Evolutionary conservation across 2,113 vertebrate genomes (phyloP).

Genomic region (Otocyon megalotis): DNA sequence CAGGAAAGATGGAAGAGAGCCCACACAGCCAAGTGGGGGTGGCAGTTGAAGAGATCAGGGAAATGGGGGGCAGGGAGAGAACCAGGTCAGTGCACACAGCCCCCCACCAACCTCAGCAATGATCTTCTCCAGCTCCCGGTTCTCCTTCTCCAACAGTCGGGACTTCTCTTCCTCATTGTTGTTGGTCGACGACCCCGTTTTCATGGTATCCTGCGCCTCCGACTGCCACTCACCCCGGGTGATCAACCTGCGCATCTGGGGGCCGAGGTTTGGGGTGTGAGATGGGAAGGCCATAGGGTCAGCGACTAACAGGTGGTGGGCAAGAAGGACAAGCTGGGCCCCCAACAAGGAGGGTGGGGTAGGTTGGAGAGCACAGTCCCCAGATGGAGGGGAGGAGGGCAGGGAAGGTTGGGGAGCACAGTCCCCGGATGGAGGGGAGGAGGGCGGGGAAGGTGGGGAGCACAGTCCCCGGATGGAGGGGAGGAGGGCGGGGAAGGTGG

Average conservation of each 20-base stretch:
- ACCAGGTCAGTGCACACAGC: not conserved
- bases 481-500: too few species aligned
- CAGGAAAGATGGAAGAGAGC: not conserved
- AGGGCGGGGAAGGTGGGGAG: too few species aligned
- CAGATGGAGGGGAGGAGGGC: not conserved
- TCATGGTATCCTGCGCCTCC: slow-evolving; percentile 97
- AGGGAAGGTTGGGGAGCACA: too few species aligned
- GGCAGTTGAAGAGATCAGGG: not conserved
- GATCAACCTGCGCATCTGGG: slow-evolving; percentile 95
- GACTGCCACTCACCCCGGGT: slow-evolving; percentile 98
- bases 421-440: too few species aligned
- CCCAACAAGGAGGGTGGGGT: not conserved
- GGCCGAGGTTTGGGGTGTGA: not conserved
- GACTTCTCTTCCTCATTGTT: slow-evolving; percentile 99
- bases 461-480: too few species aligned
- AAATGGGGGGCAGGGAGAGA: not conserved
- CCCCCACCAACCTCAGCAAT: slow-evolving; percentile 92
- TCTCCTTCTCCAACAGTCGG: slow-evolving; percentile 95
- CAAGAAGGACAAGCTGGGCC: not conserved
- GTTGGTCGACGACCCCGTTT: slow-evolving; percentile 97
- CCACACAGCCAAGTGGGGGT: not conserved
- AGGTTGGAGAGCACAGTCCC: too few species aligned
- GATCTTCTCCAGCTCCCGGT: slow-evolving; percentile 96
- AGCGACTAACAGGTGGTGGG: not conserved
- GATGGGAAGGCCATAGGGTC: not conserved